Conservation (phyloP, 2,797 vertebrate genomes). For the Gastrophryne carolinensis region DNA sequence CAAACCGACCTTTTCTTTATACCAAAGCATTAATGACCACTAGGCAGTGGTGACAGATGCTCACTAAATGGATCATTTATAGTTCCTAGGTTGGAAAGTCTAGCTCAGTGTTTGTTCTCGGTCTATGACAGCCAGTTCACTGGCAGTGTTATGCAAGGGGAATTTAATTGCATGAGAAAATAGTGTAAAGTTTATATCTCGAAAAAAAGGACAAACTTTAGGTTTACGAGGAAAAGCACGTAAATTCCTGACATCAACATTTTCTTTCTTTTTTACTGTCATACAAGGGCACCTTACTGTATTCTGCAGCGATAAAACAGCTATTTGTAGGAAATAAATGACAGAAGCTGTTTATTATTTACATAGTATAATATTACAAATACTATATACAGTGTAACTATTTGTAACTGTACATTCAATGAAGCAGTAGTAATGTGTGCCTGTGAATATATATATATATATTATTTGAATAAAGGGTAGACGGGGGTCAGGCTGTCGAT, state of each 20-base stretch:
- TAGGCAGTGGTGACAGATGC: slow-evolving; percentile 21
- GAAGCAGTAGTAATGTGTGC: too few relatives aligned
- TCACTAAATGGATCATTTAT: not conserved
- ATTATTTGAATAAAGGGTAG: too few relatives aligned
- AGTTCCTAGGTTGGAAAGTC: not conserved
- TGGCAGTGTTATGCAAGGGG: not conserved
- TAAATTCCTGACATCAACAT: not conserved
- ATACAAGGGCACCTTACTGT: not conserved
- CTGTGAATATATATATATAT: too few relatives aligned
- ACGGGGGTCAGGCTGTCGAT: too few relatives aligned
- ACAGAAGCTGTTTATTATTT: too few relatives aligned
- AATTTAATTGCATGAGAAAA: not conserved
- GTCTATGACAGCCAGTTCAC: not conserved
- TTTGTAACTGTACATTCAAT: too few relatives aligned
- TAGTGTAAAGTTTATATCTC: not conserved
- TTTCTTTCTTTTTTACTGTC: not conserved
- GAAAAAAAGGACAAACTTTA: not conserved
- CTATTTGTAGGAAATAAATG: too few relatives aligned
- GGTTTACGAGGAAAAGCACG: not conserved
- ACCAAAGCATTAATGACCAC: slow-evolving; percentile 4
- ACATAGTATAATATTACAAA: too few relatives aligned
- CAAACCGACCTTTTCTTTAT: not conserved
- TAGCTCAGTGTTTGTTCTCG: not conserved
- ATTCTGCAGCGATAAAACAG: not conserved
- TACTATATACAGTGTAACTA: too few relatives aligned